Conservation (phyloP, 2,113 vertebrate species). For the Nesogale talazaci region DNA sequence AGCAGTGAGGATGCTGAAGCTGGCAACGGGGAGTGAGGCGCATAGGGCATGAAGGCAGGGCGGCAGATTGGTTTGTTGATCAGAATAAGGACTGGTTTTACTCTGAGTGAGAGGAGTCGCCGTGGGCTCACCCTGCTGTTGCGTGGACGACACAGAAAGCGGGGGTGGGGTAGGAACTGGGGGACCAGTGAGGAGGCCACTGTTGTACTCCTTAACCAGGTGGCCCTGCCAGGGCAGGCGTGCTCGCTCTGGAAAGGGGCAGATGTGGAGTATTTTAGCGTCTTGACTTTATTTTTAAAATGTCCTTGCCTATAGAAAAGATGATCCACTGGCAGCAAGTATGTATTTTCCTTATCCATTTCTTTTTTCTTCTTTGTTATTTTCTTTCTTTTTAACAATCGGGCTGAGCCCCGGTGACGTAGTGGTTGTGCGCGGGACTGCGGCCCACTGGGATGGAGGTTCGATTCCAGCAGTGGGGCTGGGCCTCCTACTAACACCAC, state of each 20-base stretch:
- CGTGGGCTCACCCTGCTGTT: too few relatives aligned
- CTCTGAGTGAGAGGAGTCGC: background rate
- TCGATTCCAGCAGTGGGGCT: too few relatives aligned
- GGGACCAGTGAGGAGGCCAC: background rate
- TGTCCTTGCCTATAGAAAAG: background rate
- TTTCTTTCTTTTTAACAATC: too few relatives aligned
- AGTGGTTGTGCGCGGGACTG: too few relatives aligned
- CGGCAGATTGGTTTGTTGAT: background rate
- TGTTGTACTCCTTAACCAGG: background rate
- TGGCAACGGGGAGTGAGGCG: too few relatives aligned
- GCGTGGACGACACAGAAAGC: background rate
- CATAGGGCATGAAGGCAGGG: background rate
- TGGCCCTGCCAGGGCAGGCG: fast-evolving
- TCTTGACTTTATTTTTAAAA: background rate
- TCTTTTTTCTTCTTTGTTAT: too few relatives aligned
- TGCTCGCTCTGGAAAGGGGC: background rate
- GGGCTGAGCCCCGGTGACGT: too few relatives aligned
- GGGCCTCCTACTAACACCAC: too few relatives aligned
- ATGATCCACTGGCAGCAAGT: background rate
- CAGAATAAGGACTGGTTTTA: background rate
- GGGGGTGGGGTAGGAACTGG: background rate
- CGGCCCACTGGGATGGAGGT: too few relatives aligned
- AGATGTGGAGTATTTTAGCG: background rate
- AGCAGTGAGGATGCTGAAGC: background rate
- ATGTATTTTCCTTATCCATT: background rate